A percentile compares a stretch with the other conserved stretches of the same genome.
Evolutionary conservation across 2,113 vertebrate species (phyloP).

Genomic region (Mellivora capensis): DNA sequence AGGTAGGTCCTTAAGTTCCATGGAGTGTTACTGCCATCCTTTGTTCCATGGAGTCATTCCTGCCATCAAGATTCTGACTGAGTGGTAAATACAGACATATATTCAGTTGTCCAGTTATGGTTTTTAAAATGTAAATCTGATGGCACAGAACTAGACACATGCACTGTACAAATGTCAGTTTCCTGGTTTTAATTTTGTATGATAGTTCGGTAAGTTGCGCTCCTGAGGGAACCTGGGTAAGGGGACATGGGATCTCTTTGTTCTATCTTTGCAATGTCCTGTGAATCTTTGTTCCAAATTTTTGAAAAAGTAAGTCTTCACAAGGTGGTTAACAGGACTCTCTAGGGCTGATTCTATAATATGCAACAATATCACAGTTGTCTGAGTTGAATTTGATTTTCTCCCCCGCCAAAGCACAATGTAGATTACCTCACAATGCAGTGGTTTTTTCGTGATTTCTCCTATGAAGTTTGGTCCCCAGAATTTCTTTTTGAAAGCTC

Average conservation of each 20-base stretch:
- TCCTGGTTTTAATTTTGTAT: slow-evolving; percentile 36
- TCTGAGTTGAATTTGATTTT: not conserved
- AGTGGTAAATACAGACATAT: not conserved
- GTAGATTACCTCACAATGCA: not conserved
- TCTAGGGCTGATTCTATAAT: not conserved
- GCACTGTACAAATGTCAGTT: not conserved
- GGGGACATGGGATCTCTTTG: not conserved
- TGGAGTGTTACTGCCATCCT: not conserved
- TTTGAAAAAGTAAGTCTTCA: not conserved
- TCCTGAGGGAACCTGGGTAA: not conserved
- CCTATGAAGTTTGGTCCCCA: not conserved
- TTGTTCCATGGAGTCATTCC: not conserved
- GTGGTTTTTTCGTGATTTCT: not conserved
- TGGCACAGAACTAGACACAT: not conserved
- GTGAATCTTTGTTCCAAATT: slow-evolving; percentile 21
- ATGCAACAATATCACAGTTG: not conserved
- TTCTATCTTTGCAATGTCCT: not conserved
- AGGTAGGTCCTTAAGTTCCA: not conserved
- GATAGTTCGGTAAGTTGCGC: not conserved
- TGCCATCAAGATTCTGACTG: not conserved
- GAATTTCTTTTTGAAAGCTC: not conserved
- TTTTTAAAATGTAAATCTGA: slow-evolving; percentile 22
- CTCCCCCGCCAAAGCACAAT: not conserved
- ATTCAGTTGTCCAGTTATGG: not conserved
- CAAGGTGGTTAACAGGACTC: not conserved